Percentiles rank a stretch among this genome's conserved stretches.
These are phyloP conservation scores for Aphodius sticticus DNA, from an alignment of 2,888 invertebrate genomes.

Conservation along the genomic window DNA sequence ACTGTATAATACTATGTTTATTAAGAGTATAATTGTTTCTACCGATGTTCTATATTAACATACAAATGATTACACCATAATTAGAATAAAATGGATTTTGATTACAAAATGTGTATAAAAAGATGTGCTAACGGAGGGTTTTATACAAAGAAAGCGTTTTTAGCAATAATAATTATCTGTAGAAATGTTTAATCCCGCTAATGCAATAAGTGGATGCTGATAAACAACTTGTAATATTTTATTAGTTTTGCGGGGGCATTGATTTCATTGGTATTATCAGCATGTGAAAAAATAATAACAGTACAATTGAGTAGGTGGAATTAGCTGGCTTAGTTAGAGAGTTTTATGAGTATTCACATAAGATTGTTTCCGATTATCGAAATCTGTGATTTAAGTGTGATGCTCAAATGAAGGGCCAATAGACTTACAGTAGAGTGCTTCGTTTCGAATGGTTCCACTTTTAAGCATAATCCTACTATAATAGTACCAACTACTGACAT, in stretches of 20 bases:
- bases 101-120: too few species aligned
- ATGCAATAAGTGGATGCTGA: not conserved
- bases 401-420: conserved; percentile 25
- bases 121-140: too few species aligned
- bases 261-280: not conserved
- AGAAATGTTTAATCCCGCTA: not conserved
- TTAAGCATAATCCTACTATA: not conserved
- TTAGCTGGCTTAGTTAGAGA: conserved; percentile 26
- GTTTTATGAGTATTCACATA: conserved; percentile 25
- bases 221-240: not conserved
- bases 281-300: not conserved
- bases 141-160: too few species aligned
- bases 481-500: too few species aligned
- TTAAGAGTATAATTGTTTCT: not conserved
- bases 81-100: too few species aligned
- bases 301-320: conserved; percentile 20
- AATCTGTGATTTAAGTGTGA: conserved; percentile 24
- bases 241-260: not conserved
- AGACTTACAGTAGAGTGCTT: conserved; percentile 11
- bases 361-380: conserved; percentile 28
- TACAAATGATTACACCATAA: not conserved
- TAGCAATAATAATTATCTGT: too few species aligned
- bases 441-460: not conserved
- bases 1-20: not conserved
- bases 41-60: not conserved